phyloP scores from a whole-genome alignment of 2,797 vertebrate genomes.

The Paratrypauchen microcephalus region DNA sequence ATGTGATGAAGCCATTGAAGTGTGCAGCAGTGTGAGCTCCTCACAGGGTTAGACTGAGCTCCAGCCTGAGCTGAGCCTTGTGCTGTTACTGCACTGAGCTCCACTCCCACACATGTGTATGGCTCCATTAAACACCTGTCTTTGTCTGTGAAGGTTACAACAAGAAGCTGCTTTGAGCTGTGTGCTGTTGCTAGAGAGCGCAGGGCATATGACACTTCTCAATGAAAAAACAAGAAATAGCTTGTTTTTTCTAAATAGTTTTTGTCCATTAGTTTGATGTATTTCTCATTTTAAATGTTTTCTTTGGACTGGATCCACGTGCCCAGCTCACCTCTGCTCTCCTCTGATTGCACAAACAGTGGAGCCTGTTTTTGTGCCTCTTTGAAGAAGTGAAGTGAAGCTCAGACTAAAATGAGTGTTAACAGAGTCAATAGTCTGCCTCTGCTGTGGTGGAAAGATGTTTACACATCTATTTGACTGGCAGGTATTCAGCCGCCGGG shows the following conservation, averaged over 20 bases:
- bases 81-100: constrained; percentile 48
- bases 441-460: background rate
- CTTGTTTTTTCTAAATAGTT: background rate
- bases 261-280: background rate
- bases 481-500: background rate
- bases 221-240: background rate
- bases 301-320: background rate
- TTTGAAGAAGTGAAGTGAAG: background rate
- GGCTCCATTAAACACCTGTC: constrained; percentile 45
- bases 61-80: constrained; percentile 50
- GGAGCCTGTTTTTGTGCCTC: background rate
- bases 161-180: constrained; percentile 32
- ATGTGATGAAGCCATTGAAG: constrained; percentile 26
- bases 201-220: constrained; percentile 1
- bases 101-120: constrained; percentile 54
- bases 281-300: background rate
- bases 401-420: background rate
- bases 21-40: constrained; percentile 24
- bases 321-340: background rate
- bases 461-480: background rate
- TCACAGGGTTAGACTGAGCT: constrained; percentile 52
- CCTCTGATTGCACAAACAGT: background rate
- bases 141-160: constrained; percentile 9
- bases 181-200: constrained; percentile 19
- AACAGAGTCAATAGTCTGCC: constrained; percentile 4